A percentile compares a stretch with the other conserved stretches of the same genome.
These are phyloP conservation scores for Rotaria sp. DNA, from an alignment of 2,888 invertebrate genomes.

Conservation along the genomic window DNA sequence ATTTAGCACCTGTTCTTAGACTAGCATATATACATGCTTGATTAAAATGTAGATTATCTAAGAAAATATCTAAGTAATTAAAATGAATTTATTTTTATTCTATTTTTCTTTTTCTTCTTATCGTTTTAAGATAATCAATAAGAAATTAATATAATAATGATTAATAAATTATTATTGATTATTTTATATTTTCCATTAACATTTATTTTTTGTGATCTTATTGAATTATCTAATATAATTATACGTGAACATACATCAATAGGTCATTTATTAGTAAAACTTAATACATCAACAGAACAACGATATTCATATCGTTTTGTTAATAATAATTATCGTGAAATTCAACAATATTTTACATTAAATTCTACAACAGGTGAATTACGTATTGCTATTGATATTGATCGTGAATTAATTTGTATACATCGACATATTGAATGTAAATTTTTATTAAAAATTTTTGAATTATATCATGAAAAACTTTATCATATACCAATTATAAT, in stretches of 20 bases:
- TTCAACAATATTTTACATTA: conserved; percentile 23
- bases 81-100: not conserved
- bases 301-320: not conserved
- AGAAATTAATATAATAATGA: not conserved
- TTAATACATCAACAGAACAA: not conserved
- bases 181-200: not conserved
- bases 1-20: not conserved
- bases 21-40: not conserved
- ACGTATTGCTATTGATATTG: not conserved
- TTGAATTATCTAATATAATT: not conserved
- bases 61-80: not conserved
- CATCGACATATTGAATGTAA: not conserved
- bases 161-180: not conserved
- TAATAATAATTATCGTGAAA: not conserved
- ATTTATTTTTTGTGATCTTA: not conserved
- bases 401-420: not conserved
- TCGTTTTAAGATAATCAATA: not conserved
- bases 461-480: not conserved
- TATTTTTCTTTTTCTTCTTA: not conserved
- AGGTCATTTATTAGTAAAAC: not conserved
- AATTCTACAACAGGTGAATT: not conserved
- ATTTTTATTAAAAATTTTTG: conserved; percentile 21
- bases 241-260: conserved; percentile 29
- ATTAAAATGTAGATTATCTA: not conserved
- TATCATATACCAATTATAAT: conserved; percentile 6